Base-by-base conservation (phyloP, 2,113 vertebrate genomes). In the Chamaea fasciata region DNA sequence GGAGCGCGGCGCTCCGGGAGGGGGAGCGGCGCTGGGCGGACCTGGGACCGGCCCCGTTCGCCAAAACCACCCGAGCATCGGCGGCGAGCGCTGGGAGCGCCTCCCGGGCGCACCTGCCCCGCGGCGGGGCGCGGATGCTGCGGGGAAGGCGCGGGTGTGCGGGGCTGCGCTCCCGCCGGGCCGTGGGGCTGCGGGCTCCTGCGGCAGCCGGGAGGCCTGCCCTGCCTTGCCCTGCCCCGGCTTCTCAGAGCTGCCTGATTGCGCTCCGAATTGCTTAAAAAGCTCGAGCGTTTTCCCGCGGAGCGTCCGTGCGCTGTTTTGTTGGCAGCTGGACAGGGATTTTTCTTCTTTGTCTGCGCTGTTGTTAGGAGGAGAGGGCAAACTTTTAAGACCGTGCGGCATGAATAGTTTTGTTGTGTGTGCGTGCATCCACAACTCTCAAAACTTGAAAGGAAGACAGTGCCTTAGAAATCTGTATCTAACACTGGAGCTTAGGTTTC, bases 241-340 rank as follows among this genome's bases (percentile, higher is more conserved):
- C 18, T 1, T 10, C 35, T 7, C 3, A 1, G 49, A 1, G 23
- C 2, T 20, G 15, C 0, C 3, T 3, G 6, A 0, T 10, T 7
- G 30, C 11, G 2, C 10, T 3, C 19, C 6, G 33, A 24, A 4
- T 4, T 3, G 28, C 21, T 64, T 5, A 2, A 26, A 16, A 23
- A 35, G 18, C 1, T 2, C 3, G 28, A 49, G 52, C 5, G 41
- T 20, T 28, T 46, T 52, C 15, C 28, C 16, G 42, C 24, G 50
- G 42, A 57, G 1, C 20, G 22, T 11, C 37, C 35, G 1, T 35
- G 14, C 35, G 0, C 4, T 9, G 65, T 9, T 77, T 6, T 27
- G 39, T 11, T 39, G 55, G 56, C 35, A 10, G 9, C 42, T 18
- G 0, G 30, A 2, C 15, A 2, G 81, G 26, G 42, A 7, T 33